phyloP scores from a whole-genome alignment of 2,888 invertebrate species.

The Ornithoptera alexandrae region DNA sequence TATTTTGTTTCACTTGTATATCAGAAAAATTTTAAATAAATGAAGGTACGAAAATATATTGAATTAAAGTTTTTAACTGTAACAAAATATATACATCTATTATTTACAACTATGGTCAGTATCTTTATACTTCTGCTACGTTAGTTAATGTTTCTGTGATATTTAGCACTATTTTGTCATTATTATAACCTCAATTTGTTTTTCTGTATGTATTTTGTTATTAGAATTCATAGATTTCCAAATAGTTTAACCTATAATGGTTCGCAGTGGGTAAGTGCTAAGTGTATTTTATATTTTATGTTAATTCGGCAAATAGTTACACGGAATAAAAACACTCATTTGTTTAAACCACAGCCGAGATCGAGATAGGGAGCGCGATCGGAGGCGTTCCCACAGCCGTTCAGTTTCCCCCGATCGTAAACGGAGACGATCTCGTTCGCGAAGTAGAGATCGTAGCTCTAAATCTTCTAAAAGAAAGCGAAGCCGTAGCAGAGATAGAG shows the following conservation, averaged over 20 bases:
- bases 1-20: too few relatives aligned
- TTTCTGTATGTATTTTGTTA: not conserved
- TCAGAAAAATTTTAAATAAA: too few relatives aligned
- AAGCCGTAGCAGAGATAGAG: slow-evolving; percentile 83
- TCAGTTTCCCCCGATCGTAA: slow-evolving; percentile 80
- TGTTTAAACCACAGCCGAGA: slow-evolving; percentile 53
- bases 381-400: slow-evolving; percentile 81
- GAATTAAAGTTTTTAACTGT: too few relatives aligned
- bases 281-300: slow-evolving; percentile 36
- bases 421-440: slow-evolving; percentile 78
- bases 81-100: too few relatives aligned
- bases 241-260: slow-evolving; percentile 44
- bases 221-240: not conserved
- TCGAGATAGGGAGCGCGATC: slow-evolving; percentile 67
- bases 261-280: slow-evolving; percentile 69
- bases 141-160: slow-evolving; percentile 22
- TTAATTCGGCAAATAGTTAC: not conserved
- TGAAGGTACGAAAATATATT: too few relatives aligned
- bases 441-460: slow-evolving; percentile 80
- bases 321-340: slow-evolving; percentile 6
- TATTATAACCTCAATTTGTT: slow-evolving; percentile 9
- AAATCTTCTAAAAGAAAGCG: slow-evolving; percentile 82
- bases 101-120: not conserved
- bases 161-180: slow-evolving; percentile 7
- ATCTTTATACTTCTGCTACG: not conserved